These are phyloP conservation scores for Herpailurus yagouaroundi DNA, from an alignment of 2,113 vertebrate genomes.

Conservation along the genomic window DNA sequence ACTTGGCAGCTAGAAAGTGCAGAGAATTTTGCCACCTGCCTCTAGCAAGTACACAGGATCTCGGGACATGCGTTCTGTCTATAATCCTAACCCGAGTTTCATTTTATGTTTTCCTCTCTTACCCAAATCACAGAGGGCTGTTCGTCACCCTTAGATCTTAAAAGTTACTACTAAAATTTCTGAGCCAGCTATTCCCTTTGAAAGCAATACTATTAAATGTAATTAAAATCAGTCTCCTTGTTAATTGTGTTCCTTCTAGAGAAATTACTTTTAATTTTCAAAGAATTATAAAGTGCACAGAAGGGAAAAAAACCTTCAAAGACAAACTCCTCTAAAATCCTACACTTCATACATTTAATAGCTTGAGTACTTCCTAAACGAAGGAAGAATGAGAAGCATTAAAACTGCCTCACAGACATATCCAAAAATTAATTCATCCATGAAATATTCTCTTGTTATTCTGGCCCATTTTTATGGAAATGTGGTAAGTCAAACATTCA, in stretches of 20 bases:
- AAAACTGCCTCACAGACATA: not conserved
- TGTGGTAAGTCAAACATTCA: not conserved
- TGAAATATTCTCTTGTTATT: not conserved
- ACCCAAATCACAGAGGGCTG: constrained; percentile 13
- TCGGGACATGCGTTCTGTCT: not conserved
- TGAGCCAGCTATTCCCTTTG: constrained; percentile 1
- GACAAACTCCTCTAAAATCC: not conserved
- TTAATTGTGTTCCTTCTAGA: constrained; percentile 35
- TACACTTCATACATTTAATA: not conserved
- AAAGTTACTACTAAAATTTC: constrained; percentile 54
- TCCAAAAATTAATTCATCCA: not conserved
- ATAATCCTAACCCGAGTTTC: not conserved
- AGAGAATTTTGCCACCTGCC: not conserved
- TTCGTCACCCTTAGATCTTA: constrained; percentile 34
- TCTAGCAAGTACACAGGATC: not conserved
- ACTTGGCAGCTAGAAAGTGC: not conserved
- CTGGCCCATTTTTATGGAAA: not conserved
- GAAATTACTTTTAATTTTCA: constrained; percentile 26
- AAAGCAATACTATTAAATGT: constrained; percentile 10
- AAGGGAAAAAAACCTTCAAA: not conserved
- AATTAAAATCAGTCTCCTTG: constrained; percentile 44
- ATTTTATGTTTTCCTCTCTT: constrained; percentile 16
- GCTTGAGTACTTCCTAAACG: not conserved
- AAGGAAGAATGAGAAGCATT: not conserved
- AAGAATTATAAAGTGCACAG: not conserved